Evolutionary conservation across 2,888 invertebrate genomes (phyloP).

Genomic region (Brachyptera risi): DNA sequence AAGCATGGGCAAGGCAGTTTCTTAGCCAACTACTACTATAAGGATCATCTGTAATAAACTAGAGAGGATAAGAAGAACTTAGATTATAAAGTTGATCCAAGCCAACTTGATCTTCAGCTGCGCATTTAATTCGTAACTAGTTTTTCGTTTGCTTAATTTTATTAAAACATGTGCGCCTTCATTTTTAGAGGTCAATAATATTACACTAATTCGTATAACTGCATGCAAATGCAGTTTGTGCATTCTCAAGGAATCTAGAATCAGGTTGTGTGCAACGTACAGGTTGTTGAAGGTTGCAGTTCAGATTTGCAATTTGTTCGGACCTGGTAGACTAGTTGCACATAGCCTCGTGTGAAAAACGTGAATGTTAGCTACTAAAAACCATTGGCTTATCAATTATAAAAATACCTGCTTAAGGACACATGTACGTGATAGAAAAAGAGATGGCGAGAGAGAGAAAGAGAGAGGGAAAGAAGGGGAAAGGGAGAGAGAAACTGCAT

Average conservation of each 20-base stretch:
- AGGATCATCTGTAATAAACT: too few relatives aligned
- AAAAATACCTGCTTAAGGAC: neutral
- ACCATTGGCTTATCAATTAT: neutral
- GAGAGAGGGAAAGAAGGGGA: too few relatives aligned
- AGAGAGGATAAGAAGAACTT: too few relatives aligned
- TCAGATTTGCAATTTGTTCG: neutral
- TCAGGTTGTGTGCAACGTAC: neutral
- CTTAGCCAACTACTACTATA: too few relatives aligned
- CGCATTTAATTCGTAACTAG: neutral
- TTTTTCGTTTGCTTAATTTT: neutral
- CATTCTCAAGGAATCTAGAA: neutral
- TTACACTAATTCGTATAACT: neutral
- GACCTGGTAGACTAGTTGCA: too few relatives aligned
- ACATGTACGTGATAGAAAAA: too few relatives aligned
- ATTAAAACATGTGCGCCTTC: neutral
- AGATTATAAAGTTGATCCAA: too few relatives aligned
- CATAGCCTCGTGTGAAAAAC: neutral
- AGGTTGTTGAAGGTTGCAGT: neutral
- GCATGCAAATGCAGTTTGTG: neutral
- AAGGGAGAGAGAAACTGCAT: neutral
- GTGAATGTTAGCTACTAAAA: neutral
- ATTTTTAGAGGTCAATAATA: constrained; percentile 3
- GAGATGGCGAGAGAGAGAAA: too few relatives aligned
- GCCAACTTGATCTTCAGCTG: too few relatives aligned
- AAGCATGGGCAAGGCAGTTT: too few relatives aligned